A percentile compares a stretch with the other conserved stretches of the same genome.
phyloP scores from a whole-genome alignment of 2,797 vertebrate species.

The Gallirallus australis region DNA sequence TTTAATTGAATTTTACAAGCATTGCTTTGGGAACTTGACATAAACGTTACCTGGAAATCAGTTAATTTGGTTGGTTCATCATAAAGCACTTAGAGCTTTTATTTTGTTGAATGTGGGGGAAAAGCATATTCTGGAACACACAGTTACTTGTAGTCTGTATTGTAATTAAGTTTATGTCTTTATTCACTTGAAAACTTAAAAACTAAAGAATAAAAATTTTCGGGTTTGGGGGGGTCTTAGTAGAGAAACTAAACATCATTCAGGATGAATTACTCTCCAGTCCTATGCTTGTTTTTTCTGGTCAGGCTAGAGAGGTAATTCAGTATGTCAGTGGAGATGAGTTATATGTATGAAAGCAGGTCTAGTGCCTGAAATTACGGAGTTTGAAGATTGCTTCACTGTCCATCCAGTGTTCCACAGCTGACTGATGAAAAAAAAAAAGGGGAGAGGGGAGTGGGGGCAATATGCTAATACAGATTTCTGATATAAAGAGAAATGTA shows the following conservation, averaged over 20 bases:
- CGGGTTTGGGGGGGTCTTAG: neutral
- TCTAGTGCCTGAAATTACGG: neutral
- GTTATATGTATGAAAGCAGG: neutral
- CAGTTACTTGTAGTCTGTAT: rapidly evolving
- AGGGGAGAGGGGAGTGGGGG: no score
- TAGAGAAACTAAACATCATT: neutral
- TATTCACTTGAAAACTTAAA: neutral
- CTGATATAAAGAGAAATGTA: neutral
- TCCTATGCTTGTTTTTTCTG: neutral
- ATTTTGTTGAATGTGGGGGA: neutral
- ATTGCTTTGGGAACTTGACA: neutral
- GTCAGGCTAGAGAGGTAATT: neutral
- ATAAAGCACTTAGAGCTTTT: neutral
- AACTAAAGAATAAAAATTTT: neutral
- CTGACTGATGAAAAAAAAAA: neutral
- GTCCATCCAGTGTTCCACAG: neutral
- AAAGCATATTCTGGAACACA: neutral
- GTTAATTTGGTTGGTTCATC: neutral
- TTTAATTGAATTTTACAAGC: neutral
- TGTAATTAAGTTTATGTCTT: neutral
- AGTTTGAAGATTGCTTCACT: neutral
- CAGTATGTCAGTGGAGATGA: neutral
- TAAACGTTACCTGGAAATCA: neutral
- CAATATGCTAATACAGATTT: neutral
- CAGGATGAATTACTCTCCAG: neutral